Evolutionary conservation across 1,140 invertebrate species (phyloP), one percentile per base, ranked within the genome.

Genomic region (Dendrolimus kikuchii): DNA sequence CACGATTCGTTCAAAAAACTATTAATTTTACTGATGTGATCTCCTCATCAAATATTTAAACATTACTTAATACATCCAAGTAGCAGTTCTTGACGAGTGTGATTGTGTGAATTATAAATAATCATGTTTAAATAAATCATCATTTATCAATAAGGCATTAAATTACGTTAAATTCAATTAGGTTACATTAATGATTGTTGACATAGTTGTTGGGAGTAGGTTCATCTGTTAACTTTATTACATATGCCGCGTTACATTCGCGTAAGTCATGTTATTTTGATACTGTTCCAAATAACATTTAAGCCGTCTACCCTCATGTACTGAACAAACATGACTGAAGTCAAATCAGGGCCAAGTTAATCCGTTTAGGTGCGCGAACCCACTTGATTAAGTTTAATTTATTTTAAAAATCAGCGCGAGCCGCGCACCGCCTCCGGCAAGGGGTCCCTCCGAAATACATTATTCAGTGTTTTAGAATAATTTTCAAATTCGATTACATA

Each of bases 381-480:
- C 79, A 84, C 82, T 86, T 86, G 81, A 86, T 86, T 86, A 86
- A 84, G 72, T 86, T 86, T 82, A 86, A 86, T 84, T 86, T 84
- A 86, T 83, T 86, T 86, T 80, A 86, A 86, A 86, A 86, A 83
- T 82, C 78, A 81, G 68, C 66, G 65, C 70, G 59, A 69, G 71
- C 63, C 62, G 65, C 64, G 71, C 71, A 64, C 66, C 76, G 77
- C 81, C 78, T 75, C 71, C 67, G 77, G 82, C 80, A 68, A 46
- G 55, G 62, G 63, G 69, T 81, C 78, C 75, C 79, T 75, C 60
- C 74, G 65, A 77, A 82, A 86, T 86, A 86, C 83, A 86, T 86
- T 86, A 86, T 86, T 86, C 81, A 86, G 83, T 86, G 83, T 86
- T 86, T 86, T 86, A 86, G 83, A 86, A 86, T 86, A 86, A 86